A percentile compares a stretch with the other conserved stretches of the same genome.
phyloP scores from a whole-genome alignment of 2,888 invertebrate species.

The Dryobota labecula region DNA sequence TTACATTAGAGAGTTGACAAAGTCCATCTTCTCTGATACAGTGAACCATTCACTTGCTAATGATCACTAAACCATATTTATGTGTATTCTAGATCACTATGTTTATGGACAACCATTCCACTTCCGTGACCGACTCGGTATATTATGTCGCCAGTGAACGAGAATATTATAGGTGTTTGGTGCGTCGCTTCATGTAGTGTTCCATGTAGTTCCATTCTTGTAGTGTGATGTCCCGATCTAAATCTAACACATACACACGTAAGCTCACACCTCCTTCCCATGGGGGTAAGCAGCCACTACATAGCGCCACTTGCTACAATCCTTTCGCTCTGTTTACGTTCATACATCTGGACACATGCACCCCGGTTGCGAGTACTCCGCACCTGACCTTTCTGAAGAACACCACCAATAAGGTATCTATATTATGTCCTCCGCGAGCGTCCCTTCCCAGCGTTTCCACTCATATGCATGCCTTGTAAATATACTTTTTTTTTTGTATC shows the following conservation, averaged over 20 bases:
- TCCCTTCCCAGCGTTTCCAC: not conserved
- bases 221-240: too few species aligned
- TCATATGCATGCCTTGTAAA: not conserved
- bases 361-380: too few species aligned
- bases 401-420: not conserved
- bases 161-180: not conserved
- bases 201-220: too few species aligned
- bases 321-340: too few species aligned
- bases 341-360: too few species aligned
- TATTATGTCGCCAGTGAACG: not conserved
- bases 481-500: not conserved
- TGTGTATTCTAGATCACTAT: not conserved
- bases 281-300: too few species aligned
- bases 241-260: not conserved
- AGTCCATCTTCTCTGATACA: not conserved
- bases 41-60: conserved; percentile 22
- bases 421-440: not conserved
- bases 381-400: not conserved
- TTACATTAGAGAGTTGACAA: conserved; percentile 1
- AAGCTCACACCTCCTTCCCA: too few species aligned
- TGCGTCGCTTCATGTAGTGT: not conserved
- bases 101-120: not conserved
- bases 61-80: conserved; percentile 2
- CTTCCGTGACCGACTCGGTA: conserved; percentile 2
- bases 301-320: too few species aligned